phyloP scores from a whole-genome alignment of 1,140 invertebrate genomes.

The Drosophila parabipectinata region DNA sequence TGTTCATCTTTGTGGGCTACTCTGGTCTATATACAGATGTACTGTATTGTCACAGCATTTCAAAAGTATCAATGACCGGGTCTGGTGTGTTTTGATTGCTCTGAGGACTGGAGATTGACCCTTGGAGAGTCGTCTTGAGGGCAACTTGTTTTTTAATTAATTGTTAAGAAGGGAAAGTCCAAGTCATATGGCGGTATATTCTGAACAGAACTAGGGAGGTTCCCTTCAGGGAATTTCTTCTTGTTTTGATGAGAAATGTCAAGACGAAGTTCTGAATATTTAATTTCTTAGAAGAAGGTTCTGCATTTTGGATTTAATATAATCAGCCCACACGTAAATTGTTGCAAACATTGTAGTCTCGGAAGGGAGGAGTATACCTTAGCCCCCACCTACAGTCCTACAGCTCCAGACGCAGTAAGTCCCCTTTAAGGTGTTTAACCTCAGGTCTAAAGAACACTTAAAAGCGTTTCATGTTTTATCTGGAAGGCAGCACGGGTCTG shows the following conservation, averaged over 20 bases:
- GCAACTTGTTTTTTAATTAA: constrained; percentile 35
- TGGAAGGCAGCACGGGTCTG: constrained; percentile 29
- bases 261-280: background rate
- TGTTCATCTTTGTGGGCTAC: constrained; percentile 36
- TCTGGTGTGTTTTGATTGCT: constrained; percentile 42
- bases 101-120: constrained; percentile 43
- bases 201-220: background rate
- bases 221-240: background rate
- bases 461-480: constrained; percentile 67
- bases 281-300: background rate
- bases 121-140: constrained; percentile 44
- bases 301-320: constrained; percentile 10
- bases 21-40: constrained; percentile 1
- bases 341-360: constrained; percentile 18
- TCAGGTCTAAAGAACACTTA: constrained; percentile 53
- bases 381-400: constrained; percentile 21
- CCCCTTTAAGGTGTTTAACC: constrained; percentile 65
- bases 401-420: constrained; percentile 14
- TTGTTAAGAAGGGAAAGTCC: constrained; percentile 7
- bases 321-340: constrained; percentile 21
- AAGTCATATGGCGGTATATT: no score
- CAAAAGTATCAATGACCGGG: constrained; percentile 28
- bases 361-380: background rate
- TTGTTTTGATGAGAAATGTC: constrained; percentile 5
- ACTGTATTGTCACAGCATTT: constrained; percentile 20